Base-by-base conservation (phyloP, 1,140 invertebrate genomes). In the Diabrotica virgifera region DNA sequence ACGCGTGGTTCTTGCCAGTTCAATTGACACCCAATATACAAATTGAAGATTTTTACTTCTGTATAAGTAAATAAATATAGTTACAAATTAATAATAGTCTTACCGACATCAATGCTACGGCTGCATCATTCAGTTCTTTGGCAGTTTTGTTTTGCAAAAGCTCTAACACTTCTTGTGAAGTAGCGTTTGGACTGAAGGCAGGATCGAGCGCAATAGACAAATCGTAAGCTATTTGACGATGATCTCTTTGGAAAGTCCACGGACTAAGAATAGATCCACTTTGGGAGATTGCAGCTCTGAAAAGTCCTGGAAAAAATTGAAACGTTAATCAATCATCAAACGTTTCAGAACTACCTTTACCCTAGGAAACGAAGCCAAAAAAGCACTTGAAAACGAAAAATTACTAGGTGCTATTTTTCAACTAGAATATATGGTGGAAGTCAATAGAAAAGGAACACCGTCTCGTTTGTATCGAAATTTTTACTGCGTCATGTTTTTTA, bases 261-360 rank as follows among this genome's bases (percentile, higher is more conserved):
- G 63, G 59, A 24, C 52, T 52, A 6, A 68, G 36, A n/a, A 59
- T 37, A 9, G 59, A 59, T 13, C 60, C 67, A 51, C 63, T 65
- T 63, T 69, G 40, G 0, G 24, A 36, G 46, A 69, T 69, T 5
- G 59, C 63, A 12, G 37, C 63, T 13, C 59, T 51, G 13, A 69
- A 65, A 54, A 69, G 54, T 38, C 67, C 67, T 68, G 36, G 5
- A 56, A 11, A 51, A 51, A 51, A 51, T 10, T 24, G 10, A 10
- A 55, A 55, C 10, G 11, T 10, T 0, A 54, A 14, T 54, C 6
- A 10, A 54, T n/a, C n/a, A n/a, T n/a, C n/a, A n/a, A n/a, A n/a
- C n/a, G n/a, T n/a, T n/a, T n/a, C n/a, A n/a, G n/a, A n/a, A n/a
- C n/a, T n/a, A n/a, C n/a, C n/a, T n/a, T n/a, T n/a, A n/a, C n/a